Evolutionary conservation across 2,888 invertebrate genomes (phyloP), one percentile per base, ranked within the genome.

Genomic region (Meiosimyza decipiens): DNA sequence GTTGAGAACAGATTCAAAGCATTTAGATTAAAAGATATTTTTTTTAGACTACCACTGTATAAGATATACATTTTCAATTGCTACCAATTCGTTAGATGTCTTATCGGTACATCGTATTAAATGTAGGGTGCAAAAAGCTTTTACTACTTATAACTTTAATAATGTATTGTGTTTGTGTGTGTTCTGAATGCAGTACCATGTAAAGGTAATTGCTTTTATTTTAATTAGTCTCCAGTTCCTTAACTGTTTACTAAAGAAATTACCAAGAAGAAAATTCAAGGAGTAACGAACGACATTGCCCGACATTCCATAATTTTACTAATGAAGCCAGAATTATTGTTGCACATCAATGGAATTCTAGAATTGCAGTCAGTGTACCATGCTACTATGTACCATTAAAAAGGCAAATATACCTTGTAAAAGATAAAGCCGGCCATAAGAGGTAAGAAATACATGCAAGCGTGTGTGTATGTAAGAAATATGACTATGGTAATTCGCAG

Each of bases 241-340:
- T 60, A 71, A 64, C 33, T 54, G 70, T 54, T 7, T 18, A 71
- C 54, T 18, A 71, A 28, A 64, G 18, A 62, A 59, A 50, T 15
- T n/a, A 7, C 59, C 40, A 66, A 22, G 63, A 50, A 51, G 4
- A 18, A 64, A 65, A 65, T 67, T 49, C 64, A 62, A 79, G 77
- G 82, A 81, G 82, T 84, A 84, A 83, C 78, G 83, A 84, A 84
- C 85, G 84, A 81, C 85, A 84, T 84, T 84, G 84, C 78, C 82
- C 84, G 82, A 84, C 81, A 82, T 84, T 83, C 80, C 73, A 68
- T 57, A 65, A 73, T 52, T 65, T 71, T 52, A 59, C 54, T 69
- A 70, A 62, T 73, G 70, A 74, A 75, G 72, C 55, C 59, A 67
- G 70, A 72, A 73, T 72, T 64, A 51, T 40, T 22, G 71, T n/a